Evolutionary conservation across 2,113 vertebrate genomes (phyloP), one percentile per base, ranked within the genome.

Genomic region (Cisticola juncidis): DNA sequence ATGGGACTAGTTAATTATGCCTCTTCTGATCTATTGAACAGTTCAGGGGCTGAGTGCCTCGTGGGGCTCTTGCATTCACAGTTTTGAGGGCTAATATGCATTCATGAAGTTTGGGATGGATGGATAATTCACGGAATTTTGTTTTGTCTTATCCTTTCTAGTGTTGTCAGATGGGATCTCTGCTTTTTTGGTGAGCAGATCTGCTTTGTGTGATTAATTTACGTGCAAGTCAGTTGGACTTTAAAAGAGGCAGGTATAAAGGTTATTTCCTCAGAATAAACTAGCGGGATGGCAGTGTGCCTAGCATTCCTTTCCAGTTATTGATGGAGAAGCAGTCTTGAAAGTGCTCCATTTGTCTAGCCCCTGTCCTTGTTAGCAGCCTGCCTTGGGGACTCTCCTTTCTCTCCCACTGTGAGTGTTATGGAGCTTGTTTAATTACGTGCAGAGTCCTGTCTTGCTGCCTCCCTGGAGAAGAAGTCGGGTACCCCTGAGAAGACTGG

Each of bases 241-340:
- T 95, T 38, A 65, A 82, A 68, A 81, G 66, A 83, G 68, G 42
- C 79, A 74, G 81, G 58, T 96, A 47, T 26, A 88, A 92, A 92
- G 92, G 90, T 94, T 94, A 54, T 73, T 91, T 90, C 54, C 24
- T 24, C 77, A 73, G 83, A 78, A 42, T 40, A 92, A 95, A 60
- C 86, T 23, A 66, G 15, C 0, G 5, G 79, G 36, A 51, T 73
- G 92, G 92, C 80, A 33, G 4, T 51, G 87, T 92, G 71, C 78
- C 84, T 79, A 20, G 51, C 64, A 53, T 93, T 95, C 68, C 60
- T 86, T 91, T 92, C 71, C 53, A 26, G 21, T 70, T 86, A 81
- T 86, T 69, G 83, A 70, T 89, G n/a, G 64, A 83, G 90, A 82
- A 94, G 42, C 35, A 0, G 5, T 57, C 84, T 54, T 82, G 60